Percentiles rank a stretch among this genome's conserved stretches.
These are phyloP conservation scores for Ursus arctos DNA, from an alignment of 2,113 vertebrate genomes.

Conservation along the genomic window DNA sequence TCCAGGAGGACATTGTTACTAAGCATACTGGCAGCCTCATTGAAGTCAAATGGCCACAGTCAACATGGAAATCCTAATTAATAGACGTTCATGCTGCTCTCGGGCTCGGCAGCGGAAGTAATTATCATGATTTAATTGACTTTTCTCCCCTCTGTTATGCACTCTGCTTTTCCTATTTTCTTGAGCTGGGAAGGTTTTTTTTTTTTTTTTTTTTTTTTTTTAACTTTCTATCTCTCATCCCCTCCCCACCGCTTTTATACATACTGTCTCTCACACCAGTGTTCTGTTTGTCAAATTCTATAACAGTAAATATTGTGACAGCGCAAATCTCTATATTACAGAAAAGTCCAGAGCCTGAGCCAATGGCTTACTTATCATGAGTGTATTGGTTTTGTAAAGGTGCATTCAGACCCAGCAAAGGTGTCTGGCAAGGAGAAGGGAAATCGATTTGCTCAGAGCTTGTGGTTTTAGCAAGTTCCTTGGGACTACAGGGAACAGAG, in stretches of 20 bases:
- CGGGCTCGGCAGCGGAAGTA: conserved; percentile 59
- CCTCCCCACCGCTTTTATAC: neutral
- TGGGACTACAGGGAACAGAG: fast-evolving
- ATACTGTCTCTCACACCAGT: neutral
- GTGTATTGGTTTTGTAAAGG: neutral
- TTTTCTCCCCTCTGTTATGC: conserved; percentile 74
- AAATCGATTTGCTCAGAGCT: neutral
- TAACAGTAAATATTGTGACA: conserved; percentile 56
- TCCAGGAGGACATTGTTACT: conserved; percentile 55
- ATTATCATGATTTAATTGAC: conserved; percentile 85
- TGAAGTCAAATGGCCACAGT: conserved; percentile 76
- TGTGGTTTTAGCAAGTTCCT: neutral
- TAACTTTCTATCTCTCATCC: neutral
- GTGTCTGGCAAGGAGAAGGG: neutral
- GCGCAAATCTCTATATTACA: conserved; percentile 3
- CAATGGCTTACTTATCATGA: neutral
- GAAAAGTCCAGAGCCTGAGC: neutral
- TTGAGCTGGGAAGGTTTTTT: neutral
- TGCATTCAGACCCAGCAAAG: neutral
- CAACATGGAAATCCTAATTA: conserved; percentile 80
- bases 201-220: neutral
- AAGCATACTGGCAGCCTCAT: conserved; percentile 54
- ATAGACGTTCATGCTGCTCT: conserved; percentile 67
- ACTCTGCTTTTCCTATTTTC: conserved; percentile 76
- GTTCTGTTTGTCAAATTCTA: conserved; percentile 45